A percentile compares a stretch with the other conserved stretches of the same genome.
Evolutionary conservation across 2,797 vertebrate genomes (phyloP).

Genomic region (Sebastes glaucus): DNA sequence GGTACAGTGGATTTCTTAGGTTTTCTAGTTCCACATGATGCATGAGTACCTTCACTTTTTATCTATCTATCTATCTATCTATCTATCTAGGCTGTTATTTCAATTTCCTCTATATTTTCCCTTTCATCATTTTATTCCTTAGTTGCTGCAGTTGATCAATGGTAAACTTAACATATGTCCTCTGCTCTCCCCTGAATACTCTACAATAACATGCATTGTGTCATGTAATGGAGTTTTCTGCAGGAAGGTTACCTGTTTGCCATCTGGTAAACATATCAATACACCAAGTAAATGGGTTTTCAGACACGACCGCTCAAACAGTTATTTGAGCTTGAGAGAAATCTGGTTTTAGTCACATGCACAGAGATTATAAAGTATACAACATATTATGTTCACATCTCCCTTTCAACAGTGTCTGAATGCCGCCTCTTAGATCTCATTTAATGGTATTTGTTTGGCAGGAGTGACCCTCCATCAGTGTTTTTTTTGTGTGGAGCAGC

Average conservation of each 20-base stretch:
- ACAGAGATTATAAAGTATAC: neutral
- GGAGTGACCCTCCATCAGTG: slow-evolving; percentile 20
- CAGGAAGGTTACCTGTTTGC: slow-evolving; percentile 7
- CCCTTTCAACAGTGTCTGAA: slow-evolving; percentile 27
- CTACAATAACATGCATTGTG: neutral
- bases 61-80: slow-evolving; percentile 19
- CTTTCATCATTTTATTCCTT: neutral
- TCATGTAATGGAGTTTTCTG: neutral
- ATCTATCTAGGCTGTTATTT: neutral
- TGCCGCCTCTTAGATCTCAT: slow-evolving; percentile 33
- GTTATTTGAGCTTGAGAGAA: neutral
- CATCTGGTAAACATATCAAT: slow-evolving; percentile 18
- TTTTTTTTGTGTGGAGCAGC: slow-evolving; percentile 31
- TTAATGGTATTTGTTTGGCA: slow-evolving; percentile 7
- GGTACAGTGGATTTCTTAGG: neutral
- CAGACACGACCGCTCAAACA: slow-evolving; percentile 1
- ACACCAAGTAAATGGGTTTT: neutral
- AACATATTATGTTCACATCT: slow-evolving; percentile 8
- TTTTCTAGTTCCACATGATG: neutral
- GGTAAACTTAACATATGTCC: neutral
- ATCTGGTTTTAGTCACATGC: slow-evolving; percentile 3
- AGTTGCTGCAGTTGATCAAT: neutral
- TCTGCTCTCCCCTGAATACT: neutral
- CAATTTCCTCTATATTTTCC: neutral
- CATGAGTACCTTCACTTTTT: neutral